A percentile compares a stretch with the other conserved stretches of the same genome.
These are phyloP conservation scores for Drosophila cracens DNA, from an alignment of 2,888 invertebrate species.

Conservation along the genomic window DNA sequence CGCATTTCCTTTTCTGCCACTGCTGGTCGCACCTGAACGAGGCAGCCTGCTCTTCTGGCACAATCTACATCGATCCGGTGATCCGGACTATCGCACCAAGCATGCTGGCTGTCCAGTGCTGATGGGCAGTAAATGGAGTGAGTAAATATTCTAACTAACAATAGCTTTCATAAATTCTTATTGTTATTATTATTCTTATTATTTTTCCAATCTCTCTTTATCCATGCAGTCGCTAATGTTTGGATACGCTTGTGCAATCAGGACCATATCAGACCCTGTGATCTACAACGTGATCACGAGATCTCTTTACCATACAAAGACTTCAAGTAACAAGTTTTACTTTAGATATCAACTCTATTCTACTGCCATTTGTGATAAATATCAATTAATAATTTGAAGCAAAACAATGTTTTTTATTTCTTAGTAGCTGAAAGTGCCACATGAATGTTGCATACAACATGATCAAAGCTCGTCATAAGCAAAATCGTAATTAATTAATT, in stretches of 20 bases:
- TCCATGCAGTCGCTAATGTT: conserved; percentile 90
- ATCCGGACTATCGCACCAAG: conserved; percentile 78
- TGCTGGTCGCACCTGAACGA: conserved; percentile 94
- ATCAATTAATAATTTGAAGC: conserved; percentile 2
- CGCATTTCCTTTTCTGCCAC: conserved; percentile 95
- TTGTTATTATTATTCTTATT: background rate
- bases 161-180: background rate
- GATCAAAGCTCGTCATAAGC: no score
- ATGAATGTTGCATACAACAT: background rate
- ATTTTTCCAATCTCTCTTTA: background rate
- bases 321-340: conserved; percentile 45
- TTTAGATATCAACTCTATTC: conserved; percentile 18
- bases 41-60: conserved; percentile 86
- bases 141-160: conserved; percentile 15
- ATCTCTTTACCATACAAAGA: conserved; percentile 67
- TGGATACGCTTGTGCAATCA: conserved; percentile 94
- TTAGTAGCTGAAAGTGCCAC: background rate
- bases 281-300: conserved; percentile 70
- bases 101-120: conserved; percentile 83
- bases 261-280: conserved; percentile 88
- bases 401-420: background rate
- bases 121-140: conserved; percentile 82
- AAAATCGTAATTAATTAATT: background rate
- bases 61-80: conserved; percentile 79
- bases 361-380: conserved; percentile 44